Percentiles rank a stretch among this genome's conserved stretches.
Conservation (phyloP, 2,113 vertebrate species). For the Hepsetus odoe region DNA sequence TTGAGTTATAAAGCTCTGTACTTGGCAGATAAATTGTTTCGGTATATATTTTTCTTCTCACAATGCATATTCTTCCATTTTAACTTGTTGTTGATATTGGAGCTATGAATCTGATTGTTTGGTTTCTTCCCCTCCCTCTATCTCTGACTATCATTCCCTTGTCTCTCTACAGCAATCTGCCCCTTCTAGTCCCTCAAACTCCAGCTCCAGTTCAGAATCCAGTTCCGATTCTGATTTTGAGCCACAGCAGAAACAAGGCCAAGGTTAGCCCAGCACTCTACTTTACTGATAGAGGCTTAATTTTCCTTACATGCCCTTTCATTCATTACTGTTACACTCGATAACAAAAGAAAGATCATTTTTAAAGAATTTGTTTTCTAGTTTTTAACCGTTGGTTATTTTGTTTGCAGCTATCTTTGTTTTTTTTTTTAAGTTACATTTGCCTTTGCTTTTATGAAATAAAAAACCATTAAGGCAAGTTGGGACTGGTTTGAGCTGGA, state of each 20-base stretch:
- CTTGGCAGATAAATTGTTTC: too few relatives aligned
- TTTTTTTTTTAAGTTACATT: too few relatives aligned
- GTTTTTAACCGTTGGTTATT: too few relatives aligned
- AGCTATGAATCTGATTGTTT: background rate
- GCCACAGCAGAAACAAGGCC: conserved; percentile 94
- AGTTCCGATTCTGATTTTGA: conserved; percentile 97
- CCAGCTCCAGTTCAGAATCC: conserved; percentile 94
- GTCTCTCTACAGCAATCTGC: conserved; percentile 80
- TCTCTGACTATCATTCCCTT: background rate
- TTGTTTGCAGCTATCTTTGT: too few relatives aligned
- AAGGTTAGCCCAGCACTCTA: conserved; percentile 77
- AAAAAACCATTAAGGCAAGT: too few relatives aligned
- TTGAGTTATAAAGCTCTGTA: too few relatives aligned
- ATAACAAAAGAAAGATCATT: too few relatives aligned
- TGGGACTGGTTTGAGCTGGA: too few relatives aligned
- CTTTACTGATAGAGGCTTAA: background rate
- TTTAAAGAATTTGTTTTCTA: too few relatives aligned
- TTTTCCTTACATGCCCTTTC: background rate
- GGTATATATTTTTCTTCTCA: background rate
- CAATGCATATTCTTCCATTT: too few relatives aligned
- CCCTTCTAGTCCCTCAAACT: conserved; percentile 90
- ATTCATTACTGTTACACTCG: background rate
- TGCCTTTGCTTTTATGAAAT: too few relatives aligned
- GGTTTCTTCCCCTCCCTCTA: background rate
- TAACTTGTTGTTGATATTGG: background rate